Base-by-base conservation (phyloP, 2,888 invertebrate genomes). In the Ypsolopha scabrella region DNA sequence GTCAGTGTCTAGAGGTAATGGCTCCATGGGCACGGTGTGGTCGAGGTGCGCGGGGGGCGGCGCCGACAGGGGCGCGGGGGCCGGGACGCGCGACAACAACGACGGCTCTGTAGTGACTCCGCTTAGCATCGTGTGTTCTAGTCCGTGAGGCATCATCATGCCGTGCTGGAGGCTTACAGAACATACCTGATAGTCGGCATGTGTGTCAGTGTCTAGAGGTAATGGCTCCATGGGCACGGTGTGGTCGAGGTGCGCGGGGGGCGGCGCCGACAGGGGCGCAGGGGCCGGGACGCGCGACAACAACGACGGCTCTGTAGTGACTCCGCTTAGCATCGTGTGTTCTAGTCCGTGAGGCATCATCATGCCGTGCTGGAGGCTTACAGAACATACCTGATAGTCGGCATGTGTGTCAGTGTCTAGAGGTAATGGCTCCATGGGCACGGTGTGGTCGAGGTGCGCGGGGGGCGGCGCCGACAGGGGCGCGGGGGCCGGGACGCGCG, bases 341-440 rank as follows among this genome's bases (percentile, higher is more conserved):
- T 39, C 39, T 39, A 39, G 11, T 2, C 39, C 39, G 39, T 39
- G 39, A n/a, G 11, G 11, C 39, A 39, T 39, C 39, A 39, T 11
- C 10, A n/a, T 39, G 39, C 11, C 11, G 39, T 39, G 39, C 39
- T 9, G 11, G 11, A 39, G 11, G 39, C n/a, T 44, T n/a, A n/a
- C n/a, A 13, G 9, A n/a, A 39, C 10, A 33, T 51, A 80, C 81
- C 76, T 82, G 82, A 56, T 79, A 81, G 56, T 81, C 73, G 0
- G 61, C 51, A 35, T 68, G 70, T 48, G 73, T 70, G 35, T 65
- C 69, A 14, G 75, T 62, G 0, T 65, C 69, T 52, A 76, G 54
- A 10, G 60, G 65, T 56, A 80, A 58, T 9, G 77, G 75, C 48
- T 81, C 80, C 64, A 73, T 63, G 46, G 72, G 70, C 49, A 65